Conservation (phyloP, 2,113 vertebrate genomes). For the Cyanoderma ruficeps region DNA sequence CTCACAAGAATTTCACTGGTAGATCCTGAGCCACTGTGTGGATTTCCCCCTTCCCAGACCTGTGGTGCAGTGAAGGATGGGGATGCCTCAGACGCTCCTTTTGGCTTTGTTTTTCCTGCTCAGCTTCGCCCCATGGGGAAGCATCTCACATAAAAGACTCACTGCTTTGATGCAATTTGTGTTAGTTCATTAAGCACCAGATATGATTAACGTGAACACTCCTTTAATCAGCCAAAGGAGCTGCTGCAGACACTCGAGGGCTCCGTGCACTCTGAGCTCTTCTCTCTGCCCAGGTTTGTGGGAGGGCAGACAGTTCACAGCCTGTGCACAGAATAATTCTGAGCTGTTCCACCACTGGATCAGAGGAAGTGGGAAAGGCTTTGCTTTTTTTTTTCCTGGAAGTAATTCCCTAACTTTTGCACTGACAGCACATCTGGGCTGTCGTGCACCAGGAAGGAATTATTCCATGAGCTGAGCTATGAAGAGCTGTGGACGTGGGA, state of each 20-base stretch:
- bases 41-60: background rate
- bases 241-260: background rate
- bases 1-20: background rate
- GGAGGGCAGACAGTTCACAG: background rate
- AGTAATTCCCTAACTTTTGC: background rate
- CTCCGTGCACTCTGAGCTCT: background rate
- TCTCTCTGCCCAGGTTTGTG: background rate
- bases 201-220: constrained; percentile 2
- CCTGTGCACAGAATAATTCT: background rate
- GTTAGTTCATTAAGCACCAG: constrained; percentile 15
- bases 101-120: background rate
- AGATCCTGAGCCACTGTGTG: background rate
- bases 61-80: background rate
- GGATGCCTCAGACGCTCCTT: background rate
- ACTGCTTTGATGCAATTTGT: constrained; percentile 5
- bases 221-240: background rate
- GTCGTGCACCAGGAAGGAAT: background rate
- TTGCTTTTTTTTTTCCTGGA: background rate
- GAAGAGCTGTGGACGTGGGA: background rate
- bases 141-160: background rate
- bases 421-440: background rate
- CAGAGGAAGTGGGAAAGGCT: background rate
- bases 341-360: background rate
- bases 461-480: background rate
- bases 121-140: background rate